Base-by-base conservation (phyloP, 1,140 invertebrate species). In the Diachasma alloeum region DNA sequence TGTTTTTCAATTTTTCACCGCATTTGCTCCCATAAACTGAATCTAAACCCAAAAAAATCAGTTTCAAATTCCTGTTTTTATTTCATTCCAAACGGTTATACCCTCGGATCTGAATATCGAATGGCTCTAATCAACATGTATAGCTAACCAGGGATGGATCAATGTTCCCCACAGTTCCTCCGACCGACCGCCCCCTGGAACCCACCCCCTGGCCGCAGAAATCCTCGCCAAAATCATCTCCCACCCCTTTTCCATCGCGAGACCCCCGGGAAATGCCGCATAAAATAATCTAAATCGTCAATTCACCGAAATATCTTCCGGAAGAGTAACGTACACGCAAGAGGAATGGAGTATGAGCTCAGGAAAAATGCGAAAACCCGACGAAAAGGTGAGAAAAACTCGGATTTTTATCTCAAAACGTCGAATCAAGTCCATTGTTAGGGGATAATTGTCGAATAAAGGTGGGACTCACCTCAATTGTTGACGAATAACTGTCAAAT, bases 401-500 rank as follows among this genome's bases (percentile, higher is more conserved):
- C 15, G 17, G 8, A 59, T 0, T 31, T 0, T 31, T 2, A n/a
- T 66, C 13, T 0, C 3, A 44, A 70, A 70, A 17, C 22, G n/a
- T 22, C n/a, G 1, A 42, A 42, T 42, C 3, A 42, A 71, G 1
- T 36, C 17, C 24, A 19, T 31, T 72, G 13, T 37, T 72, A 10
- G 8, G 3, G 3, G 46, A 0, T 8, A 17, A 31, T 56, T 31
- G n/a, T 39, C 39, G 11, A 36, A 19, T 36, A 37, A 36, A 53
- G 10, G 10, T 24, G 48, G 2, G n/a, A 56, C 48, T 72, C 48
- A 72, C 70, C 44, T 72, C n/a, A 72, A 53, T 31, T 72, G 46
- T 56, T 56, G 31, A 31, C 53, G 48, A 56, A 36, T 72, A 53
- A 56, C 6, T 56, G 22, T 53, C 19, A 72, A 72, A 72, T 72